These are phyloP conservation scores for Drosophila vallismaia DNA, from an alignment of 2,888 invertebrate genomes.

Conservation along the genomic window DNA sequence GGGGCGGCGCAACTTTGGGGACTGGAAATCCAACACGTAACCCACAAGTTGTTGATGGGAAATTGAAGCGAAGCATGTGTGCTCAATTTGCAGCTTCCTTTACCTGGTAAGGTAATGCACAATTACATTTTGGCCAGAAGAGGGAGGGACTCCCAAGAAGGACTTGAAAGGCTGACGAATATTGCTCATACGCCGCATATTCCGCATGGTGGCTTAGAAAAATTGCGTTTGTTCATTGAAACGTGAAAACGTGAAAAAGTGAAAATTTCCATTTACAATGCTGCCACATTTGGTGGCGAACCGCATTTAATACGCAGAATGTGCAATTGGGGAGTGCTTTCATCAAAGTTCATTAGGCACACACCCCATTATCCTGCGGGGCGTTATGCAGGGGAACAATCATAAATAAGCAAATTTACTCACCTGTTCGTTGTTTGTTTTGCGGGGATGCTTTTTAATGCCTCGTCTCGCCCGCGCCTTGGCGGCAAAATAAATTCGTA, in stretches of 20 bases:
- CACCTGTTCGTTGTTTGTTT: conserved; percentile 84
- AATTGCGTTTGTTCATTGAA: conserved; percentile 54
- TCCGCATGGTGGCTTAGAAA: conserved; percentile 14
- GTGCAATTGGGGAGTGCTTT: conserved; percentile 16
- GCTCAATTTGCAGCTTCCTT: conserved; percentile 39
- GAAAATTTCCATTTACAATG: conserved; percentile 54
- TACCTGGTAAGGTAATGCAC: conserved; percentile 18
- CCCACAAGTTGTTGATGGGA: conserved; percentile 39
- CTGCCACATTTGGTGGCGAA: conserved; percentile 20
- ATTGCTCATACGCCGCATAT: conserved; percentile 54
- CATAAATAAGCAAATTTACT: conserved; percentile 43
- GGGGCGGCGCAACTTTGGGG: too few species aligned
- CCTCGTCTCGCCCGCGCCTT: conserved; percentile 95
- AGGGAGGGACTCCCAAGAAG: neutral
- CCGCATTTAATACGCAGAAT: conserved; percentile 20
- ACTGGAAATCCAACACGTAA: conserved; percentile 54
- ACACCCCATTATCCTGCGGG: conserved; percentile 3
- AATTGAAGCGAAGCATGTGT: conserved; percentile 46
- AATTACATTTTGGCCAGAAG: conserved; percentile 29
- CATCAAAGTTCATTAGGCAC: conserved; percentile 43
- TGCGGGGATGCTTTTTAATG: conserved; percentile 91
- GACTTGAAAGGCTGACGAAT: conserved; percentile 19
- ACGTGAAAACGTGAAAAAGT: conserved; percentile 32
- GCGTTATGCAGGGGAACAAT: conserved; percentile 19
- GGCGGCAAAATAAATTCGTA: conserved; percentile 98